These are phyloP conservation scores for Austrofundulus limnaeus DNA, from an alignment of 2,113 vertebrate species.

Conservation along the genomic window DNA sequence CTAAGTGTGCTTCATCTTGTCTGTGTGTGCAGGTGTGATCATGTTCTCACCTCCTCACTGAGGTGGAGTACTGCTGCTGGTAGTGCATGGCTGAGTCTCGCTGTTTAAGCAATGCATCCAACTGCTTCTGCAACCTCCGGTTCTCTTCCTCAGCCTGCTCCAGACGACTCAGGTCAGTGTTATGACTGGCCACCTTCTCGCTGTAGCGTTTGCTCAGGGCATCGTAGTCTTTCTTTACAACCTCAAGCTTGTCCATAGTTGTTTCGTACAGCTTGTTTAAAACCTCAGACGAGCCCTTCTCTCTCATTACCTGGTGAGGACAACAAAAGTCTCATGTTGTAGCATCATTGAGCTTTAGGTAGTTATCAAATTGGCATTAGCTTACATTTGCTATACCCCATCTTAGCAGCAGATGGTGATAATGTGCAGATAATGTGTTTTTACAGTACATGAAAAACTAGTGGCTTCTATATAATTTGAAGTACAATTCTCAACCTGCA, in stretches of 20 bases:
- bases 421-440: slow-evolving; percentile 25
- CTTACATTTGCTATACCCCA: slow-evolving; percentile 29
- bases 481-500: slow-evolving; percentile 10
- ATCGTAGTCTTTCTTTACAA: slow-evolving; percentile 93
- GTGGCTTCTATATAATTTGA: slow-evolving; percentile 16
- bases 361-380: background rate
- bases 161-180: slow-evolving; percentile 91
- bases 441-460: slow-evolving; percentile 12
- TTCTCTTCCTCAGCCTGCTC: slow-evolving; percentile 94
- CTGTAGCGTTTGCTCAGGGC: slow-evolving; percentile 92
- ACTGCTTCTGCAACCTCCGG: slow-evolving; percentile 91
- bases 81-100: slow-evolving; percentile 93
- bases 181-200: slow-evolving; percentile 92
- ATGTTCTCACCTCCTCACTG: slow-evolving; percentile 86
- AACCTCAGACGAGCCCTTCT: slow-evolving; percentile 95
- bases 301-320: slow-evolving; percentile 87
- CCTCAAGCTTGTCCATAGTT: slow-evolving; percentile 96
- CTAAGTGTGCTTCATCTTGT: background rate
- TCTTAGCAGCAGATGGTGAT: slow-evolving; percentile 64
- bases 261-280: slow-evolving; percentile 96
- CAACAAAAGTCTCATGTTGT: background rate
- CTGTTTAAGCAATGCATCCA: slow-evolving; percentile 90
- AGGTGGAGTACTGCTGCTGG: slow-evolving; percentile 95
- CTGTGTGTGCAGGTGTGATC: background rate
- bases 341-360: background rate